Evolutionary conservation across 2,113 vertebrate species (phyloP), one percentile per base, ranked within the genome.

Genomic region (Macquaria australasica): DNA sequence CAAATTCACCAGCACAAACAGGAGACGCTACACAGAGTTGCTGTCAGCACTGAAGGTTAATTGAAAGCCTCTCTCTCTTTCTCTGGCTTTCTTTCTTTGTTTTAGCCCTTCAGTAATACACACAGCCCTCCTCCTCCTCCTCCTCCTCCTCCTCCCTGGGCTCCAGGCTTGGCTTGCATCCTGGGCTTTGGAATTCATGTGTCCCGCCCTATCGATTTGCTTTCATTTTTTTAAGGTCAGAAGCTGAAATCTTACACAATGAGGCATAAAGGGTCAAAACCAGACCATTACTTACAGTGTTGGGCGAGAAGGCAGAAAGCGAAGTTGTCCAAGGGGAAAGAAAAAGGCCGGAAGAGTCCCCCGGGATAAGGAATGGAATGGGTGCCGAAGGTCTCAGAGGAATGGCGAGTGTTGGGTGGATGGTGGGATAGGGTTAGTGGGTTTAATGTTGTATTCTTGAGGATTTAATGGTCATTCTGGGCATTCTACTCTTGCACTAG

Each of bases 141-240:
- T 74, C 66, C 84, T 71, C 60, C 73, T 77, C 37, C 72, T 73
- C 74, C 69, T 82, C 86, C 62, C 86, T 25, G 41, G 73, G 77
- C 91, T 92, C 81, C 77, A 58, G 87, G 81, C 89, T 91, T 93
- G 93, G 92, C 92, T 91, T 82, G 73, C 79, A 88, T 92, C 86
- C 91, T 89, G 88, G 79, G 81, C 87, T 93, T 87, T 85, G 92
- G 92, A 94, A 94, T 93, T 91, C 91, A 85, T 77, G 85, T 86
- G 87, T 92, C 87, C 93, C 79, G 81, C 95, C 93, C 87, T 90
- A 95, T 94, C 34, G 92, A 95, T 95, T 94, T 94, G 88, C 93
- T 95, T 95, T 94, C 93, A 93, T 94, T 94, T 94, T 34, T 90
- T 95, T 95, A 94, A 95, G 93, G 93, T 95, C 94, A 95, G 87